phyloP scores from a whole-genome alignment of 1,140 invertebrate species.

The Eumaeus atala region DNA sequence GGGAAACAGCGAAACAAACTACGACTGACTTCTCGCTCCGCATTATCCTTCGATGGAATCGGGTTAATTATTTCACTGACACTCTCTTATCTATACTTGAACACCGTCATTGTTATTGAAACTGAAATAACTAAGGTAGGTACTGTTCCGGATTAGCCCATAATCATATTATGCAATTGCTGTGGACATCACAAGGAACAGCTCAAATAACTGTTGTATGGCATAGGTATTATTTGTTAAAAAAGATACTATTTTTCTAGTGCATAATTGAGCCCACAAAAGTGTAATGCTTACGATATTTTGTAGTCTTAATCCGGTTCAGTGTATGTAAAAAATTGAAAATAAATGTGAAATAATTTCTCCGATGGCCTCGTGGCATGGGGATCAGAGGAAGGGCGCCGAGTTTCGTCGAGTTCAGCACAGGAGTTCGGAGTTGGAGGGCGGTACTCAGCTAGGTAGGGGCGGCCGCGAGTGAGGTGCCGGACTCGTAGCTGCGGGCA shows the following conservation, averaged over 20 bases:
- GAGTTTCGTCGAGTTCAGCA: conserved; percentile 73
- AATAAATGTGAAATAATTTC: conserved; percentile 48
- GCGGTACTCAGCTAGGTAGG: conserved; percentile 73
- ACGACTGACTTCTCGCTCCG: conserved; percentile 64
- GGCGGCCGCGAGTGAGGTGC: conserved; percentile 60
- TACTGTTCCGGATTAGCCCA: no score
- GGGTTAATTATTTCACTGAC: conserved; percentile 56
- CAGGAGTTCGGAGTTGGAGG: conserved; percentile 73
- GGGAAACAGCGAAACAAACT: conserved; percentile 68
- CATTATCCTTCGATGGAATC: conserved; percentile 22
- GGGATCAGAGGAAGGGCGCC: conserved; percentile 62
- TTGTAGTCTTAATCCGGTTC: no score
- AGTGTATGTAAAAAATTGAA: conserved; percentile 20
- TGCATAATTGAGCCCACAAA: no score
- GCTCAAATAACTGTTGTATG: no score
- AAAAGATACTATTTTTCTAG: no score
- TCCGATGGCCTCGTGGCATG: conserved; percentile 38
- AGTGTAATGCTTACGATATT: no score
- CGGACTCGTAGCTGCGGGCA: conserved; percentile 45
- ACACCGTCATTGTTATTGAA: conserved; percentile 24
- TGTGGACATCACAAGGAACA: no score
- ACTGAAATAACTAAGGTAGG: background rate
- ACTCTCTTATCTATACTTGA: conserved; percentile 25
- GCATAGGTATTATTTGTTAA: no score
- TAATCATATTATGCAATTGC: no score